Percentiles rank a stretch among this genome's conserved stretches.
Conservation (phyloP, 2,797 vertebrate genomes). For the Loriculus beryllinus region DNA sequence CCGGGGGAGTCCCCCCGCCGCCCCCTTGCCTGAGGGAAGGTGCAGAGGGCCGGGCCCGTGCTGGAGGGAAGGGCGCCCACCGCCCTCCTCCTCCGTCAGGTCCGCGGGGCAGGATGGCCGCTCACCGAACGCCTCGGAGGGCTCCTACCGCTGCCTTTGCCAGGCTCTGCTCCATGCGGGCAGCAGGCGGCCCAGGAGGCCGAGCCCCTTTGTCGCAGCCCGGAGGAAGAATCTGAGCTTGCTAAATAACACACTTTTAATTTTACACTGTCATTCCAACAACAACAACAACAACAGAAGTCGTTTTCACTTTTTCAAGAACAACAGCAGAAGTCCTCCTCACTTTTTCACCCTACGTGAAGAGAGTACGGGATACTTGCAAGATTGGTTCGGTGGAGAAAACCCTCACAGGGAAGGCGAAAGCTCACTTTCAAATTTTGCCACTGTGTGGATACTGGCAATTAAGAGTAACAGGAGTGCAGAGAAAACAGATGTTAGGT, state of each 20-base stretch:
- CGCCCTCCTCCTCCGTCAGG: background rate
- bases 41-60: background rate
- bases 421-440: background rate
- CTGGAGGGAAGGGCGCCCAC: background rate
- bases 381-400: background rate
- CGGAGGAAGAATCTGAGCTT: background rate
- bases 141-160: background rate
- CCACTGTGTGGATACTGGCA: background rate
- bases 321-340: background rate
- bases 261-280: background rate
- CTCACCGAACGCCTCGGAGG: background rate
- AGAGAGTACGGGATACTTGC: background rate
- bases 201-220: background rate
- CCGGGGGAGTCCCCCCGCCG: background rate
- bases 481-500: background rate
- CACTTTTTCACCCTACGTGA: background rate
- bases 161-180: background rate
- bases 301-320: too few relatives aligned
- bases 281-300: too few relatives aligned
- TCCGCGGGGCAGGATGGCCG: background rate
- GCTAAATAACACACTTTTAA: background rate
- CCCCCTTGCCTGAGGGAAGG: background rate
- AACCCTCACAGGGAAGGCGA: background rate
- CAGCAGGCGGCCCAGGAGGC: background rate
- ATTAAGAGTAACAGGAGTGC: background rate